Evolutionary conservation across 2,113 vertebrate species (phyloP).

Genomic region (Bos indicus): DNA sequence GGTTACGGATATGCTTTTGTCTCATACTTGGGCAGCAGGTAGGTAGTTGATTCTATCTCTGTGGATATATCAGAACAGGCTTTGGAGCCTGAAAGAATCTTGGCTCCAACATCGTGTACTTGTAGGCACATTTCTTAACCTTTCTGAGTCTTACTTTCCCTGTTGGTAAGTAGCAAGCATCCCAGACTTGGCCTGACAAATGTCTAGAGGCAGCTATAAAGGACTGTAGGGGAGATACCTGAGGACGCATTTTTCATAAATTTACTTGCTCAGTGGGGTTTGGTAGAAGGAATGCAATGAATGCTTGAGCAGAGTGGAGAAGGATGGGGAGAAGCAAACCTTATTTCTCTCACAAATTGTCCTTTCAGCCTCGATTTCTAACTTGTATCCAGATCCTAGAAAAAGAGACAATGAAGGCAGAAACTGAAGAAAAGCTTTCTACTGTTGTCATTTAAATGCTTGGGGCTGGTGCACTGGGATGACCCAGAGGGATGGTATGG

Average conservation of each 20-base stretch:
- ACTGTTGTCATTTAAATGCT: not conserved
- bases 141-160: not conserved
- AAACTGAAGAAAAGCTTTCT: not conserved
- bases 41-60: not conserved
- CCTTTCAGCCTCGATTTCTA: not conserved
- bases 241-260: not conserved
- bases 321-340: not conserved
- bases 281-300: not conserved
- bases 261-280: not conserved
- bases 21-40: not conserved
- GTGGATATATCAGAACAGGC: not conserved
- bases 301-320: not conserved
- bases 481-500: no score
- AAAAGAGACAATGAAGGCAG: not conserved
- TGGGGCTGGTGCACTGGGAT: no score
- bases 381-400: not conserved
- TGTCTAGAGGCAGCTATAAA: not conserved
- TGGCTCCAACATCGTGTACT: not conserved
- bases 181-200: not conserved
- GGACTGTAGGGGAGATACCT: not conserved
- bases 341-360: not conserved
- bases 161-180: not conserved
- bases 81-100: not conserved
- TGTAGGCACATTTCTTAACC: not conserved
- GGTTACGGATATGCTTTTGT: accelerated